Evolutionary conservation across 1,140 invertebrate species (phyloP).

Genomic region (Lepidostoma basale): DNA sequence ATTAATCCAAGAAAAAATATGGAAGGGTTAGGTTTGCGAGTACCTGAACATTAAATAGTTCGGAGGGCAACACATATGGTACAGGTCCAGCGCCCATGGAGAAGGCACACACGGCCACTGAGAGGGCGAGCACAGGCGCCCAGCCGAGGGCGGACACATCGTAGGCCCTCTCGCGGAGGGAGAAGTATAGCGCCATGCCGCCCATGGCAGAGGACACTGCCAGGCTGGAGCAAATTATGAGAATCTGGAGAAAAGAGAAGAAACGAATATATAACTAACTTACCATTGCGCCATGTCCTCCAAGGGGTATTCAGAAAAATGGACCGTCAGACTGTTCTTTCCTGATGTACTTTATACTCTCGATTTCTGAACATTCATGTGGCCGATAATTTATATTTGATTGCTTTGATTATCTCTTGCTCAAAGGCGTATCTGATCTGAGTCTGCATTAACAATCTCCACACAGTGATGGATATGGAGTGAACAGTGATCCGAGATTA

Average conservation of each 20-base stretch:
- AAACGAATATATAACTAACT: too few species aligned
- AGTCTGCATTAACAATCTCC: background rate
- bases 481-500: background rate
- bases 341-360: background rate
- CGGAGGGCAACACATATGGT: slow-evolving; percentile 67
- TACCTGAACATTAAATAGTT: slow-evolving; percentile 64
- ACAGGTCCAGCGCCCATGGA: slow-evolving; percentile 58
- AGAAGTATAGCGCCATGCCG: slow-evolving; percentile 1
- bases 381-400: too few species aligned
- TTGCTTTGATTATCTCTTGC: background rate
- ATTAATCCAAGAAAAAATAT: too few species aligned
- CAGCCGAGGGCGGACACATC: slow-evolving; percentile 45
- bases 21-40: too few species aligned
- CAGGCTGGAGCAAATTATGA: background rate
- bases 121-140: slow-evolving; percentile 62
- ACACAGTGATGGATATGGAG: background rate
- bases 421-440: background rate
- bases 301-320: too few species aligned
- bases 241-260: slow-evolving; percentile 3
- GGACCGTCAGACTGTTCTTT: background rate
- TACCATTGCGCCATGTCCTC: too few species aligned
- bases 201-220: background rate
- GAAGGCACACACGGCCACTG: slow-evolving; percentile 63
- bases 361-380: too few species aligned
- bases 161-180: background rate